These are phyloP conservation scores for Hofmannophila pseudospretella DNA, from an alignment of 2,888 invertebrate species.

Conservation along the genomic window DNA sequence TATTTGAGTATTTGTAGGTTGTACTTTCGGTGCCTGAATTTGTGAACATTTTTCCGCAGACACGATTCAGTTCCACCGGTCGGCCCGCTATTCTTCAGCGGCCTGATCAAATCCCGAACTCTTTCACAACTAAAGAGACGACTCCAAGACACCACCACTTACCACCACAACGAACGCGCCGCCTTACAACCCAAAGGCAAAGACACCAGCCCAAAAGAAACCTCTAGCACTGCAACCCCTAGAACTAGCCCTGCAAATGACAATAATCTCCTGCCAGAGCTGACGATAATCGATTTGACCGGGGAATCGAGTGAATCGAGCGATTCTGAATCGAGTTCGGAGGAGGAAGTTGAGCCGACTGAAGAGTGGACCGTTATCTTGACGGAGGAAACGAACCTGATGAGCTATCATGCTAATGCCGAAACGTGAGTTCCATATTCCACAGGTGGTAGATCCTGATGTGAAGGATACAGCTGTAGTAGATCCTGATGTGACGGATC, in stretches of 20 bases:
- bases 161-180: constrained; percentile 44
- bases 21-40: too few relatives aligned
- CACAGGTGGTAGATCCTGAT: too few relatives aligned
- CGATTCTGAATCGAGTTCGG: constrained; percentile 27
- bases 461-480: too few relatives aligned
- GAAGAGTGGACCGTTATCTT: constrained; percentile 17
- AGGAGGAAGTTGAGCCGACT: constrained; percentile 15
- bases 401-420: constrained; percentile 49
- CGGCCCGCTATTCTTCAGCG: constrained; percentile 65
- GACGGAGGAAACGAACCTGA: constrained; percentile 24
- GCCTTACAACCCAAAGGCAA: constrained; percentile 20
- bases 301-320: constrained; percentile 31
- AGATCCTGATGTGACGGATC: too few relatives aligned
- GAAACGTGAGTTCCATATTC: constrained; percentile 50
- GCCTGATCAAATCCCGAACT: constrained; percentile 55
- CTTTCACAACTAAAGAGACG: constrained; percentile 48
- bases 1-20: too few relatives aligned
- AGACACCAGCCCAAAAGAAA: constrained; percentile 1
- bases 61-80: constrained; percentile 36
- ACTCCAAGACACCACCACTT: constrained; percentile 42
- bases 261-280: constrained; percentile 30
- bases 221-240: constrained; percentile 6
- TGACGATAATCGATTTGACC: constrained; percentile 45
- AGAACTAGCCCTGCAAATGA: constrained; percentile 18
- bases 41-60: too few relatives aligned